Base-by-base conservation (phyloP, 2,797 vertebrate species). In the Enteromius unitaeniatus region DNA sequence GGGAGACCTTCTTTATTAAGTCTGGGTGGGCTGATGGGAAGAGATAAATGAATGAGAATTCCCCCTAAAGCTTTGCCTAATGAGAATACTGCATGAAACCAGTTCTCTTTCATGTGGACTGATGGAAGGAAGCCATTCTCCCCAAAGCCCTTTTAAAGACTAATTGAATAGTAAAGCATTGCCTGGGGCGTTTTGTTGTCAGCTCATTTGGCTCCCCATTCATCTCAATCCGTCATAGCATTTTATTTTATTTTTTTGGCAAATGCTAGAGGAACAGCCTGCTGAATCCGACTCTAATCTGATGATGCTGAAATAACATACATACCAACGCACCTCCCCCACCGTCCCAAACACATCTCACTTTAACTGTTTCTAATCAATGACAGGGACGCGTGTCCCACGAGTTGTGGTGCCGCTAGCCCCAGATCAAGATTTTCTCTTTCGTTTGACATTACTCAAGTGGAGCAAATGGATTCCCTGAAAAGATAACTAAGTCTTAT, bases 101-200 rank as follows among this genome's bases (percentile, higher is more conserved):
- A 89, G 90, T 94, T 93, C 93, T 94, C 93, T 93, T 94, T 95
- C 93, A 95, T 95, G 93, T 91, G 88, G 88, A 81, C 82, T 81
- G 77, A 83, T 89, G 89, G 92, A 93, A 91, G 88, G 90, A 93
- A 93, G 92, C 91, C 90, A 89, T 90, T 91, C 90, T 90, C 88
- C 92, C 93, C 87, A 90, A 93, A 94, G 92, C 89, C 91, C 87
- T 92, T 92, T 94, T 94, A 93, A 93, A 94, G 92, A 91, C 93
- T 95, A 96, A 95, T 95, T 95, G 94, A 95, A 95, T 93, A 94
- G 93, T 93, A 93, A 94, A 93, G 92, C 91, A 90, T 92, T 85
- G 94, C 93, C 92, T 88, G 86, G 88, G 91, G 94, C 91, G 89
- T 90, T 92, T 92, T 93, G 93, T 94, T 95, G 94, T 94, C 94